Base-by-base conservation (phyloP, 2,797 vertebrate species). In the Rhinoraja longicauda region DNA sequence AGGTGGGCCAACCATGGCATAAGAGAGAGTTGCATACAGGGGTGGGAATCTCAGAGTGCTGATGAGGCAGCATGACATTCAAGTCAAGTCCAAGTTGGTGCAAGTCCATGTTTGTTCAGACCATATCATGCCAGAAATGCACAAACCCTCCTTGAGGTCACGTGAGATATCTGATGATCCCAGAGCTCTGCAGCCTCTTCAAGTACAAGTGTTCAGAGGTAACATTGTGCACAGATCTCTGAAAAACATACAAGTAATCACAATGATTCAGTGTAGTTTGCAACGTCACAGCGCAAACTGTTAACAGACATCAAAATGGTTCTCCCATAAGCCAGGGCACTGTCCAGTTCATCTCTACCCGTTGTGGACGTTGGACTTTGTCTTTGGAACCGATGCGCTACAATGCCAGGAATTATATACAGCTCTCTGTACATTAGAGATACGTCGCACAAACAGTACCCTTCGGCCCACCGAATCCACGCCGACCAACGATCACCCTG, bases 161-260 rank as follows among this genome's bases (percentile, higher is more conserved):
- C 0, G 97, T 97, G 94, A 97, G 96, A 94, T 97, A 97, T 95
- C 94, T 96, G 94, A 97, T 3, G 0, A 96, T 95, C 67, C 96
- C 96, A 59, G 96, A 93, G 93, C 96, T 96, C 93, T 96, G 95
- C 95, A 97, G 96, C 93, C 94, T 93, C 93, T 96, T 97, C 95
- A 97, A 97, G 93, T 96, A 96, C 92, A 95, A 15, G 0, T 96
- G 96, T 94, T 97, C 97, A 0, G 96, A 95, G 0, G 96, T 96
- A 77, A 97, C 94, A 0, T 97, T 97, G 95, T 97, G 97, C 93
- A 95, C 96, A 0, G 96, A 96, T 0, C 93, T 93, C 96, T 97
- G 94, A 0, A 90, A 53, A 81, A 90, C 21, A 0, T 93, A 93
- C 95, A 0, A 94, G 72, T 72, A 17, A 93, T 90, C 84, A 32